Conservation (phyloP, 2,113 vertebrate genomes). For the Phycodurus eques region DNA sequence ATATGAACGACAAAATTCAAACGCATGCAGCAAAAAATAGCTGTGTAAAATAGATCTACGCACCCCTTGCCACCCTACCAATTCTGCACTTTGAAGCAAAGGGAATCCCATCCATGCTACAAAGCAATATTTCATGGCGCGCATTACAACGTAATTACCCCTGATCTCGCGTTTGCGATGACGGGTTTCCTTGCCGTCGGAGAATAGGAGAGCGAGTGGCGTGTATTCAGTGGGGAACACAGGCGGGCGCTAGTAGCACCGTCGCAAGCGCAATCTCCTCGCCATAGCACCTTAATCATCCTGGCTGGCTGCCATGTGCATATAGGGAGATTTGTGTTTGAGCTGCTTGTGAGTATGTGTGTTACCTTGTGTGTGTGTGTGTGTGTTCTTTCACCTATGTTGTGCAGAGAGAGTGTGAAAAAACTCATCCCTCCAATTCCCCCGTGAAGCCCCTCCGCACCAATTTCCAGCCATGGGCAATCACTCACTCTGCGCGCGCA, state of each 20-base stretch:
- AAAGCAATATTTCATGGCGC: slow-evolving; percentile 59
- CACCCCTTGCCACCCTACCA: neutral
- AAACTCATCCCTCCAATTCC: slow-evolving; percentile 70
- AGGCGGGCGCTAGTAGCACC: slow-evolving; percentile 54
- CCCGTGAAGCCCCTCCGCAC: slow-evolving; percentile 74
- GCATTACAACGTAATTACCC: slow-evolving; percentile 65
- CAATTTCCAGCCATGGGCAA: slow-evolving; percentile 78
- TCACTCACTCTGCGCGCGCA: slow-evolving; percentile 79
- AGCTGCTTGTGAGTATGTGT: slow-evolving; percentile 28
- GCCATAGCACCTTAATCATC: slow-evolving; percentile 71
- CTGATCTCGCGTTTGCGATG: slow-evolving; percentile 66
- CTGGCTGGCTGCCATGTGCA: slow-evolving; percentile 46
- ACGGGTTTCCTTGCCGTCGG: slow-evolving; percentile 58
- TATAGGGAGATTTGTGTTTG: slow-evolving; percentile 64
- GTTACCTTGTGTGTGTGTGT: slow-evolving; percentile 23
- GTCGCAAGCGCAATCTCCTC: slow-evolving; percentile 53
- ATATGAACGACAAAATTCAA: slow-evolving; percentile 32
- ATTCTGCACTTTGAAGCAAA: slow-evolving; percentile 48
- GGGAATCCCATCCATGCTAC: slow-evolving; percentile 48
- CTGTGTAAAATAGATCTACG: slow-evolving; percentile 28
- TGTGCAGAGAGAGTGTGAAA: slow-evolving; percentile 45
- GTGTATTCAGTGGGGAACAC: slow-evolving; percentile 70
- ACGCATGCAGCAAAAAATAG: slow-evolving; percentile 30
- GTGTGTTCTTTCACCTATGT: slow-evolving; percentile 33
- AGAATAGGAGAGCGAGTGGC: slow-evolving; percentile 59